Base-by-base conservation (phyloP, 2,888 invertebrate genomes). In the Sussaba pulchella region DNA sequence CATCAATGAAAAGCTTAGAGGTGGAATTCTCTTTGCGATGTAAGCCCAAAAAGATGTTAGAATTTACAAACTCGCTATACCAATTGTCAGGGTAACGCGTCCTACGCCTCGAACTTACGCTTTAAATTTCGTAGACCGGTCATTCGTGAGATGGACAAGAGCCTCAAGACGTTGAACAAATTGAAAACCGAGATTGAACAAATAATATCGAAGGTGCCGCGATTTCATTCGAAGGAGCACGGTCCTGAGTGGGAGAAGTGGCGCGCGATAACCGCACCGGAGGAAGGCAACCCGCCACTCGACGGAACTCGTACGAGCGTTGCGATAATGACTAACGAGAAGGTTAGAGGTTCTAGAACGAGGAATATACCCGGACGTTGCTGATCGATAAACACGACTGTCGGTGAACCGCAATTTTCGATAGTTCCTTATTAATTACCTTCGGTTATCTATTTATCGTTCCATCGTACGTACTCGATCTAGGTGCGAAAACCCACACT, bases 1-100 rank as follows among this genome's bases (percentile, higher is more conserved):
- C 26, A 45, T 43, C 24, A 66, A 66, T 43, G 86, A 79, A 54
- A 87, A 76, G 39, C 24, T 45, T 41, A 82, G 77, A 5, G 88
- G 86, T n/a, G 89, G 89, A 4, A 21, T 88, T 57, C 76, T 88
- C 57, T 78, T 86, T 9, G 82, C 83, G 21, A 78, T 52, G 88
- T 88, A 81, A 87, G 87, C 36, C 39, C 5, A 50, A 52, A 4
- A 8, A 31, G 61, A 41, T 12, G 3, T 39, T 31, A n/a, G 39
- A 31, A 31, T 31, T 31, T 31, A 2, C 2, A 31, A 31, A 31
- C 6, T 31, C 31, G 4, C 2, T 5, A 31, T 31, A 31, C 2
- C 31, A 31, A 5, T n/a, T n/a, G n/a, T n/a, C n/a, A n/a, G n/a
- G n/a, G n/a, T n/a, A n/a, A n/a, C n/a, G n/a, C n/a, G n/a, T n/a